Conservation (phyloP, 2,113 vertebrate species). For the Dolichallabes microphthalmus region DNA sequence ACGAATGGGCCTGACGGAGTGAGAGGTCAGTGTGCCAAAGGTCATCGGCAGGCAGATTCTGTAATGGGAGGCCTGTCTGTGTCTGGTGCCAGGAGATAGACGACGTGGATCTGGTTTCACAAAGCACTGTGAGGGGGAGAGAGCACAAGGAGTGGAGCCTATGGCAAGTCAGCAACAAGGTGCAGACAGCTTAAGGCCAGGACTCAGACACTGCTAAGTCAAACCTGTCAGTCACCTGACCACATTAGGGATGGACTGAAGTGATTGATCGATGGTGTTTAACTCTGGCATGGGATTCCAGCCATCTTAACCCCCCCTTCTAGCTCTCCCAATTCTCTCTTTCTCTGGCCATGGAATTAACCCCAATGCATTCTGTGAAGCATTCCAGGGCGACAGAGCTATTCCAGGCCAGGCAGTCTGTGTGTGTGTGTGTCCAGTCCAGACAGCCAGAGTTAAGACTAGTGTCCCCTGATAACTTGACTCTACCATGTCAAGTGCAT, state of each 20-base stretch:
- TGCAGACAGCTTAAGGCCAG: constrained; percentile 63
- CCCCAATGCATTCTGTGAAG: constrained; percentile 60
- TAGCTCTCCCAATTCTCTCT: constrained; percentile 27
- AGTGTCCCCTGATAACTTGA: constrained; percentile 18
- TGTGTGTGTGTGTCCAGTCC: constrained; percentile 24
- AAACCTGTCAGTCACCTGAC: constrained; percentile 63
- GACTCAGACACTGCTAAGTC: constrained; percentile 43
- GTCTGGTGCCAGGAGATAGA: constrained; percentile 64
- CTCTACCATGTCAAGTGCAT: neutral
- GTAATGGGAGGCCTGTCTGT: constrained; percentile 68
- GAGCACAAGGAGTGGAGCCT: constrained; percentile 54
- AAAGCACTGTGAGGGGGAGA: constrained; percentile 52
- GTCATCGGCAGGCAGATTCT: constrained; percentile 63
- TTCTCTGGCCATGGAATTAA: constrained; percentile 54
- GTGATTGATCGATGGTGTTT: constrained; percentile 62
- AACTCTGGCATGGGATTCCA: constrained; percentile 58
- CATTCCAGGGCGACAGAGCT: constrained; percentile 70
- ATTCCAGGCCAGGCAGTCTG: constrained; percentile 67
- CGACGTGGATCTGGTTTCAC: constrained; percentile 68
- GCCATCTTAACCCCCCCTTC: constrained; percentile 50
- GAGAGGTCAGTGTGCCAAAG: constrained; percentile 56
- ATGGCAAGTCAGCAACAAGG: constrained; percentile 62
- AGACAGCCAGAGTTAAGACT: constrained; percentile 38
- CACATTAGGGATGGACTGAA: constrained; percentile 58
- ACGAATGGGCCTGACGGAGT: constrained; percentile 56